phyloP scores from a whole-genome alignment of 2,888 invertebrate species.

The Tinea pellionella region DNA sequence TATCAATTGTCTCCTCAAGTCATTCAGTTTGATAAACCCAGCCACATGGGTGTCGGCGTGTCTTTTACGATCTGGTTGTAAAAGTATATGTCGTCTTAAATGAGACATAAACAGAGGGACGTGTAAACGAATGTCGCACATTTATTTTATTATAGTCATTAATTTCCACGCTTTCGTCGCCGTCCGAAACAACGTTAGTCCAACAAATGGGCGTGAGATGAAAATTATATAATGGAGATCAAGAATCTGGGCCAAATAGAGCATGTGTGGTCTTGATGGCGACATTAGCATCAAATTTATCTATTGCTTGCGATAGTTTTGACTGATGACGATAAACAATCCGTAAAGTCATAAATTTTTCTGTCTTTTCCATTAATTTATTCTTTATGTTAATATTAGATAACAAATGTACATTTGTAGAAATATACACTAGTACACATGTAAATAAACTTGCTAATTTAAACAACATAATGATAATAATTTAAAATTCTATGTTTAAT shows the following conservation, averaged over 20 bases:
- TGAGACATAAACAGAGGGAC: slow-evolving; percentile 66
- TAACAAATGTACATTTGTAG: too few relatives aligned
- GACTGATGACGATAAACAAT: not conserved
- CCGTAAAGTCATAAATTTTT: not conserved
- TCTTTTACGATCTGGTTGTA: slow-evolving; percentile 53
- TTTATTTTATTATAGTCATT: slow-evolving; percentile 65
- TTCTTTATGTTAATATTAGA: not conserved
- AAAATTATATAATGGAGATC: slow-evolving; percentile 15
- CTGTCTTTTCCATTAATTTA: not conserved
- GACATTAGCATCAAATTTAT: slow-evolving; percentile 9
- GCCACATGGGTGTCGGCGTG: slow-evolving; percentile 42
- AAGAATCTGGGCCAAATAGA: not conserved
- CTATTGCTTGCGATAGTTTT: slow-evolving; percentile 8
- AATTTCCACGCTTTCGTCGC: slow-evolving; percentile 55
- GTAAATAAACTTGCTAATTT: too few relatives aligned
- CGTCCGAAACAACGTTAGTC: slow-evolving; percentile 29
- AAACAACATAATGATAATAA: too few relatives aligned
- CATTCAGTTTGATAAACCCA: slow-evolving; percentile 38
- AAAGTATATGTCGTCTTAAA: slow-evolving; percentile 66
- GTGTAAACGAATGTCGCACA: slow-evolving; percentile 66
- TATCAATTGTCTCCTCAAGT: slow-evolving; percentile 40
- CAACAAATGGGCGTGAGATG: slow-evolving; percentile 17
- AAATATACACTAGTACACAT: too few relatives aligned
- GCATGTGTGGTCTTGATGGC: slow-evolving; percentile 12
- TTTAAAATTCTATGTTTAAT: too few relatives aligned